Base-by-base conservation (phyloP, 2,113 vertebrate species). In the Mastomys coucha region DNA sequence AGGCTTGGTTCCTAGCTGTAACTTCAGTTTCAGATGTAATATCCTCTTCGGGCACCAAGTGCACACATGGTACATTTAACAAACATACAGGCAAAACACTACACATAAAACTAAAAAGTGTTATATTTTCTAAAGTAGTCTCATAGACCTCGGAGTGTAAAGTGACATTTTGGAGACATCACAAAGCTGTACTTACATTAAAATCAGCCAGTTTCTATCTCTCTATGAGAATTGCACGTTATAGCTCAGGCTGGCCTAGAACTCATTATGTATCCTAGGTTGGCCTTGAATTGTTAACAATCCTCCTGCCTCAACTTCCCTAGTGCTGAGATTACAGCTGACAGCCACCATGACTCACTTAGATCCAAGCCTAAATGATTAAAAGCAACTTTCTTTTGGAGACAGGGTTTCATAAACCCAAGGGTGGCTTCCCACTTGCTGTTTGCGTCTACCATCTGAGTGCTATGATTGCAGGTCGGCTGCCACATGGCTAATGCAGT, bases 331-430 rank as follows among this genome's bases (percentile, higher is more conserved):
- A 86, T 69, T 67, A 49, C 53, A 63, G 13, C 13, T 63, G 7
- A 28, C 26, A 63, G 12, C n/a, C 53, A 56, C 22, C 36, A 63
- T 28, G 24, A 42, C 3, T 84, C n/a, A 63, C n/a, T 63, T 42
- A 58, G 60, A 73, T 58, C 16, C 22, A 96, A 90, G 45, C 82
- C 49, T 78, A 19, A 92, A 93, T 95, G 17, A 78, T 4, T 90
- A 73, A 82, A 60, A 58, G 5, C 56, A 7, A 28, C 22, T 60
- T 39, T 81, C 36, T 12, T 58, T 13, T 58, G 56, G 36, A 82
- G 53, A 58, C 12, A 58, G 53, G 26, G 82, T 65, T 58, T 45
- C 58, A 17, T 45, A 45, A 31, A 45, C 14, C 58, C 39, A 26
- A 28, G 13, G 1, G 39, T 12, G 39, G 9, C 39, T 39, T 65